phyloP scores from a whole-genome alignment of 2,888 invertebrate species.

The Eupithecia pulchellata region DNA sequence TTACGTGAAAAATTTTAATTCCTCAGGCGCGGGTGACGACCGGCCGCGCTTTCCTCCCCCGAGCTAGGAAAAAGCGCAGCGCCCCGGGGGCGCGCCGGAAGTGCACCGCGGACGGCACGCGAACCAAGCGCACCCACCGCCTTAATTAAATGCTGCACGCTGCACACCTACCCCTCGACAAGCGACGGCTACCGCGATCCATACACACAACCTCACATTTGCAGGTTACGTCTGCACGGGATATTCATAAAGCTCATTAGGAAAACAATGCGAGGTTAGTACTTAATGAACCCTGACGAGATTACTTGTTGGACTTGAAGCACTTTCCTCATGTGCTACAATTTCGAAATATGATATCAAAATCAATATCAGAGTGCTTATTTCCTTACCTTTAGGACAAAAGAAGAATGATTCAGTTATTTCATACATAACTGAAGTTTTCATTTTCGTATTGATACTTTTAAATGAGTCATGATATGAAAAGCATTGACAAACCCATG shows the following conservation, averaged over 20 bases:
- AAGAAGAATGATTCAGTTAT: too few species aligned
- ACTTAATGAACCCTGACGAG: constrained; percentile 28
- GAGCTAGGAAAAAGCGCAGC: constrained; percentile 79
- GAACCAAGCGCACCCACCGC: constrained; percentile 80
- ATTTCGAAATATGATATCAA: neutral
- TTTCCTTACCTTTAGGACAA: too few species aligned
- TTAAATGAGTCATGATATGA: neutral
- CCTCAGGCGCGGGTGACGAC: constrained; percentile 78
- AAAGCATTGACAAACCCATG: neutral
- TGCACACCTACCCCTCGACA: constrained; percentile 69
- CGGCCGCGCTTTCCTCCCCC: constrained; percentile 81
- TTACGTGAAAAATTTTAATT: constrained; percentile 84
- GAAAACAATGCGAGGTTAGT: constrained; percentile 38
- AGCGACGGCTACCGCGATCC: constrained; percentile 25
- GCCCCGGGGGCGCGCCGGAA: constrained; percentile 78
- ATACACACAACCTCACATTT: constrained; percentile 19
- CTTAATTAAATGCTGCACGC: constrained; percentile 81
- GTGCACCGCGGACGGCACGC: constrained; percentile 80
- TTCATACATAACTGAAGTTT: neutral
- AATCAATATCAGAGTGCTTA: too few species aligned
- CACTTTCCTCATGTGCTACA: neutral
- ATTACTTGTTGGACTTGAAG: neutral
- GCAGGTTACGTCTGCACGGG: constrained; percentile 12
- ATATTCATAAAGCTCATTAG: constrained; percentile 43
- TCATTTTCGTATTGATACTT: neutral